Evolutionary conservation across 1,140 invertebrate species (phyloP), one percentile per base, ranked within the genome.

Genomic region (Drosophila quadrilineata): DNA sequence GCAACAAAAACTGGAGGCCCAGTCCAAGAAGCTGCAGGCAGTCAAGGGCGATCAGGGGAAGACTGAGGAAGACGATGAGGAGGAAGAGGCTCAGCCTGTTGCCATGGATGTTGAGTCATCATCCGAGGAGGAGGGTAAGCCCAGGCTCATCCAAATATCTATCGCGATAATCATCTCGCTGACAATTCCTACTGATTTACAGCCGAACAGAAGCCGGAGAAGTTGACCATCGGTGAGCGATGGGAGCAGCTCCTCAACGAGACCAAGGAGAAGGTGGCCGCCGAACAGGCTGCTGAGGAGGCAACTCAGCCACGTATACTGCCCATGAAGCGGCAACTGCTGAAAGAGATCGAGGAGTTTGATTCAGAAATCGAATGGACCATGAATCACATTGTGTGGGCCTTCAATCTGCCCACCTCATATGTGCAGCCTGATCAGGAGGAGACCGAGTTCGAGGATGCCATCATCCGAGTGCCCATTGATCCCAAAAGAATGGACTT

Each of bases 361-460:
- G 60, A 77, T 46, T 14, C 29, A 2, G 74, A 87, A 60, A 74
- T 89, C 6, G 70, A 56, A 0, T 89, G 87, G 93, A 93, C 93
- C 6, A 91, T 93, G 40, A 92, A 94, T 63, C 93, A 95, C 71
- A 90, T 94, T 9, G 93, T 94, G 69, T 92, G 92, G 38, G 93
- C 94, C 46, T 92, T 93, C 16, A 91, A 93, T 28, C 74, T 95
- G 10, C 93, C 92, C 0, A 91, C 94, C 72, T 92, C 93, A 1
- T 91, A 92, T 24, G 90, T 93, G 21, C 73, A 90, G 0, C 71
- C 75, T 0, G 88, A 75, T 1, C 82, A 89, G 50, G 87, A 84
- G 36, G 70, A 77, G 38, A 75, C 79, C 46, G 91, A 92, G 41
- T 91, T 91, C 2, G 90, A 91, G 50, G 89, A 94, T 1, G 71